Evolutionary conservation across 35 echinoderm and acorn worm genomes (phyloP), one percentile per base, ranked within the genome.

Genomic region (Heliocidaris tuberculata): DNA sequence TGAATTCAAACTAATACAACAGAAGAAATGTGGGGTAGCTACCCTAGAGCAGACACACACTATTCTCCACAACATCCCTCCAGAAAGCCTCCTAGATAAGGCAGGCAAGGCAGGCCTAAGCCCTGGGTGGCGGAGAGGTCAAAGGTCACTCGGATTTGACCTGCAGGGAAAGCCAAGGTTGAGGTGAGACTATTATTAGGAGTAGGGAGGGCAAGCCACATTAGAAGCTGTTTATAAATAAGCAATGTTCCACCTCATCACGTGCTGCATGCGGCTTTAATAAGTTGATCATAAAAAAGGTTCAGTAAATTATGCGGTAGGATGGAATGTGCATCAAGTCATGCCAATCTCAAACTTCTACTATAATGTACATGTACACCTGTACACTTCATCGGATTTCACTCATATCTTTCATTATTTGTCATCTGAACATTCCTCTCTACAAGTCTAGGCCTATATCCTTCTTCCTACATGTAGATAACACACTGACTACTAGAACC

Each of bases 201-300:
- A 78, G 65, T 29, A 19, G 65, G 65, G 65, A 78, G 65, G 65
- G 65, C 65, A 78, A 78, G 65, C 65, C 65, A 78, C 27, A 78
- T 78, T 78, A 78, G 65, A 78, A 24, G 65, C 27, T 78, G 65
- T 78, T 78, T 78, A 78, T 78, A 78, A 78, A 78, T 78, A 78
- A 78, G 65, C 65, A 78, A 78, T 78, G 65, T 78, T 78, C 65
- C 19, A 21, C 21, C 65, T 78, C 65, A 78, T 78, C 65, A 78
- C 65, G 17, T 78, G 65, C 65, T 78, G 65, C n/a, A 7, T 19
- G 27, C 65, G 3, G 65, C 65, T 78, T 78, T 78, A 78, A 78
- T 78, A 78, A 78, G 21, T 27, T 78, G 21, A 78, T 78, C 65
- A 78, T 78, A 78, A 78, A 78, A 27, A 78, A 78, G 65, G 65